Conservation (phyloP, 2,113 vertebrate species). For the Xiphophorus hellerii region DNA sequence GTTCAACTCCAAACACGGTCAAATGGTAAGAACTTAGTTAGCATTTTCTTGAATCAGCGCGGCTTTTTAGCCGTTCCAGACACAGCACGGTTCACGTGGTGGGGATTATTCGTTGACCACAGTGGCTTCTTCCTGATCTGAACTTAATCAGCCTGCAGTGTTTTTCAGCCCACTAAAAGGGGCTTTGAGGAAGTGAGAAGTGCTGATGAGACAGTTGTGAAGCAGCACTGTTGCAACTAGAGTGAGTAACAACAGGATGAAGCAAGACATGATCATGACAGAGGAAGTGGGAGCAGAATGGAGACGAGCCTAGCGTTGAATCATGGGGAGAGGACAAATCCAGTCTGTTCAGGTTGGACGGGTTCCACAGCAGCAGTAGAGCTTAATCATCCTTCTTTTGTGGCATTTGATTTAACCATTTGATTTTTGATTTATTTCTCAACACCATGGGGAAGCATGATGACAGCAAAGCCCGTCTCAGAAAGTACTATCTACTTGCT, state of each 20-base stretch:
- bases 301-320: slow-evolving; percentile 23
- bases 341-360: slow-evolving; percentile 6
- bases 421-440: neutral
- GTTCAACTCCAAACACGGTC: slow-evolving; percentile 47
- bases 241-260: slow-evolving; percentile 74
- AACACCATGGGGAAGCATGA: neutral
- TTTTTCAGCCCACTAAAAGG: slow-evolving; percentile 45
- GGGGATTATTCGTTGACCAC: slow-evolving; percentile 62
- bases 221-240: slow-evolving; percentile 56
- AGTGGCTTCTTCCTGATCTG: slow-evolving; percentile 65
- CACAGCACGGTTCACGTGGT: slow-evolving; percentile 57
- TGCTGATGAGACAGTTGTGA: slow-evolving; percentile 77
- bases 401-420: neutral
- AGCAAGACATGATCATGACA: slow-evolving; percentile 57
- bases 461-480: neutral
- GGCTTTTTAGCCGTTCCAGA: slow-evolving; percentile 51
- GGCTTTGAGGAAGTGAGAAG: slow-evolving; percentile 77
- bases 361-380: slow-evolving; percentile 1
- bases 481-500: neutral
- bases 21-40: slow-evolving; percentile 20
- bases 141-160: slow-evolving; percentile 43
- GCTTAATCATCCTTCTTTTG: neutral
- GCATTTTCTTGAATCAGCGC: slow-evolving; percentile 64
- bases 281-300: slow-evolving; percentile 59
- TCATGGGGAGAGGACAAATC: slow-evolving; percentile 25